Conservation (phyloP, 2,797 vertebrate species). For the Gallirallus australis region DNA sequence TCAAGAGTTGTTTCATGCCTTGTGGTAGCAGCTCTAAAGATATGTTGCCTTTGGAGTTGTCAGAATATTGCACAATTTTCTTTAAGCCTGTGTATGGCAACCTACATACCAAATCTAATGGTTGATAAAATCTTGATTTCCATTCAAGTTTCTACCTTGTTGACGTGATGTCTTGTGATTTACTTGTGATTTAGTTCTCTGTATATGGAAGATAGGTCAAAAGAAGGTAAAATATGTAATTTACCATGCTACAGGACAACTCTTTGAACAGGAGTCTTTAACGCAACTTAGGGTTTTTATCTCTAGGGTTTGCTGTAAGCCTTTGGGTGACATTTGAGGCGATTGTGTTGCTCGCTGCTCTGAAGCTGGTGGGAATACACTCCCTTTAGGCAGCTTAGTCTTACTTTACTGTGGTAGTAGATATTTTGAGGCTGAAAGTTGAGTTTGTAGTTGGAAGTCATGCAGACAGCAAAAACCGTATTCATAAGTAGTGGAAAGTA, state of each 20-base stretch:
- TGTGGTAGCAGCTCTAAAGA: background rate
- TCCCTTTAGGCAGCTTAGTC: background rate
- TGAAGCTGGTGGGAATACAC: background rate
- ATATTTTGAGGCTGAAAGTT: background rate
- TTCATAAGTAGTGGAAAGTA: background rate
- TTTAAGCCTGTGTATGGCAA: background rate
- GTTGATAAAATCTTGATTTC: background rate
- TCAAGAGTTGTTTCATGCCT: background rate
- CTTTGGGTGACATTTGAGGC: background rate
- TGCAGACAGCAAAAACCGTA: background rate
- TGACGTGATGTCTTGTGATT: background rate
- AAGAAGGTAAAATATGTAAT: background rate
- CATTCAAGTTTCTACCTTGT: background rate
- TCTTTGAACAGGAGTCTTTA: background rate
- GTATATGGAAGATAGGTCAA: background rate
- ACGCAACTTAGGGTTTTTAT: background rate
- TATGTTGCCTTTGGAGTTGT: background rate
- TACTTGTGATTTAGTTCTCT: background rate
- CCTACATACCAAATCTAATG: background rate
- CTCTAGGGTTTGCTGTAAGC: background rate
- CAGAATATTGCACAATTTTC: background rate
- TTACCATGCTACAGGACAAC: too few relatives aligned
- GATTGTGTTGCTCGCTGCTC: background rate
- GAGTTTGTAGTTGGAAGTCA: background rate
- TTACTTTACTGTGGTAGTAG: background rate